These are phyloP conservation scores for Neosilurus hyrtlii DNA, from an alignment of 2,797 vertebrate genomes.

Conservation along the genomic window DNA sequence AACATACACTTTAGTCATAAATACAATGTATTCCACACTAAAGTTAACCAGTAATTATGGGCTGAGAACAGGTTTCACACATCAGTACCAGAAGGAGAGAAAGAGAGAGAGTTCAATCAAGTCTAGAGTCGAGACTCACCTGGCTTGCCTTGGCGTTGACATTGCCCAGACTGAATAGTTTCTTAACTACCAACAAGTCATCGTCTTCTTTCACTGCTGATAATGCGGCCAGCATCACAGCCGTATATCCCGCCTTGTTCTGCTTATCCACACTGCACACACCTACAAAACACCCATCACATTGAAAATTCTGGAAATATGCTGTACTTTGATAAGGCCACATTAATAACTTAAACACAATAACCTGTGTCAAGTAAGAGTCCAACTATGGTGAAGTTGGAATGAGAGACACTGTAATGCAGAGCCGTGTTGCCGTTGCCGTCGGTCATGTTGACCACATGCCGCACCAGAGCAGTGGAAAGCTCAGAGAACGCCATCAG, in stretches of 20 bases:
- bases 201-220: conserved; percentile 81
- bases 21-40: too few species aligned
- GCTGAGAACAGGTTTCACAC: background rate
- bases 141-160: conserved; percentile 94
- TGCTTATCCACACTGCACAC: conserved; percentile 77
- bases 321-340: background rate
- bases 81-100: background rate
- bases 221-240: conserved; percentile 92
- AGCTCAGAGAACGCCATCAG: conserved; percentile 81
- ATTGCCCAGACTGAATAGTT: conserved; percentile 84
- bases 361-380: conserved; percentile 89
- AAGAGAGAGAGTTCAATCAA: background rate
- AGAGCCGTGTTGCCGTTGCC: conserved; percentile 94
- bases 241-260: conserved; percentile 94
- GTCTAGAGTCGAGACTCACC: conserved; percentile 64
- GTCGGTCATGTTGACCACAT: conserved; percentile 89
- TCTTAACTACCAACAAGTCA: conserved; percentile 85
- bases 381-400: conserved; percentile 86
- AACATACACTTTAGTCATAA: background rate
- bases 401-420: conserved; percentile 97
- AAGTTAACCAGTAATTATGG: background rate
- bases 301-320: background rate
- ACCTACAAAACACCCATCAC: conserved; percentile 21
- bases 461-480: conserved; percentile 77
- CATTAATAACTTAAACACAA: background rate